Evolutionary conservation across 2,113 vertebrate genomes (phyloP).

Genomic region (Embiotoca jacksoni): DNA sequence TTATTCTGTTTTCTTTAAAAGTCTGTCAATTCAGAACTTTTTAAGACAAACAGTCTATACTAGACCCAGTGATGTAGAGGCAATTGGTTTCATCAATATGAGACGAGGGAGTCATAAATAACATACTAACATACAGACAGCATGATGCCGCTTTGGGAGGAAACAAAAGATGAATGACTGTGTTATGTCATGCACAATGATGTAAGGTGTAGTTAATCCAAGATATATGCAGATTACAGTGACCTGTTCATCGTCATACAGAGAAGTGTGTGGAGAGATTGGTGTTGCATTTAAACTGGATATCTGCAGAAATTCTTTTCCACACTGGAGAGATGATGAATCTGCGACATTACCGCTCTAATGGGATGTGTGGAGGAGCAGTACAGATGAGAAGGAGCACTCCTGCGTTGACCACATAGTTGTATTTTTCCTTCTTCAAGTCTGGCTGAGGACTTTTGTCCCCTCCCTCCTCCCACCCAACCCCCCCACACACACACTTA

Average conservation of each 20-base stretch:
- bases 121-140: not conserved
- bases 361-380: not conserved
- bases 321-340: not conserved
- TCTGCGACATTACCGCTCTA: not conserved
- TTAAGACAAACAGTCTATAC: not conserved
- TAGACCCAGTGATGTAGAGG: not conserved
- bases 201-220: slow-evolving; percentile 18
- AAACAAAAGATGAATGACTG: not conserved
- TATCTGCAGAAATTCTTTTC: not conserved
- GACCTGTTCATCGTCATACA: not conserved
- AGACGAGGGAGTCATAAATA: not conserved
- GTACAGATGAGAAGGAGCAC: not conserved
- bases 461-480: too few species aligned
- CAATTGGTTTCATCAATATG: not conserved
- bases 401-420: not conserved
- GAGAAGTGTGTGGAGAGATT: not conserved
- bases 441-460: not conserved
- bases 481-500: too few species aligned
- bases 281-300: not conserved
- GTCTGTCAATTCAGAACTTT: not conserved
- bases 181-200: not conserved
- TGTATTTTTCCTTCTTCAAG: not conserved
- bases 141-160: not conserved
- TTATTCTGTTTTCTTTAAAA: not conserved
- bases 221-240: not conserved